These are phyloP conservation scores for Squalus acanthias DNA, from an alignment of 2,797 vertebrate genomes.

Conservation along the genomic window DNA sequence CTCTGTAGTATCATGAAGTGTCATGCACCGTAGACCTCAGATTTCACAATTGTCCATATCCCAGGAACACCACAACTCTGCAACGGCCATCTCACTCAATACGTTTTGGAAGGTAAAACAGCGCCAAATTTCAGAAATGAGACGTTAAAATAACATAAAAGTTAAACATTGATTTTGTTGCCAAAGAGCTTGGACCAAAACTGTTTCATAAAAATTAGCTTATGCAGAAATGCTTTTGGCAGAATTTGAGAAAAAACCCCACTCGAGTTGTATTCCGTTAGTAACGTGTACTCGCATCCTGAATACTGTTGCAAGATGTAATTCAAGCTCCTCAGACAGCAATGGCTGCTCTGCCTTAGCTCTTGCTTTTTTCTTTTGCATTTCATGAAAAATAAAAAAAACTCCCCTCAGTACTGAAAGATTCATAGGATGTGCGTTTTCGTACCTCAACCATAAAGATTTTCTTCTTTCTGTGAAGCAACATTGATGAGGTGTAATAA, in stretches of 20 bases:
- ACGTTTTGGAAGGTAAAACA: neutral
- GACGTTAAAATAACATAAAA: neutral
- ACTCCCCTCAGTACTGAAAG: neutral
- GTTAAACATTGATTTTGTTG: neutral
- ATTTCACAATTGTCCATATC: neutral
- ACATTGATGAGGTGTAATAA: neutral
- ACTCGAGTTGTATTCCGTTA: too few species aligned
- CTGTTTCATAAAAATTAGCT: neutral
- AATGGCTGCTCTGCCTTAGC: neutral
- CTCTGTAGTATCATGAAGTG: neutral
- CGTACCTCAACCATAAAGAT: neutral
- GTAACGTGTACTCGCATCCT: neutral
- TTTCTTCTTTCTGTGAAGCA: neutral
- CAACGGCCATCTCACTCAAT: too few species aligned
- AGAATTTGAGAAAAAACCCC: neutral
- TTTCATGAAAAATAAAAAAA: constrained; percentile 2
- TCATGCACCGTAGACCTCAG: neutral
- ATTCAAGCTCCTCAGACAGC: neutral
- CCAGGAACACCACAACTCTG: too few species aligned
- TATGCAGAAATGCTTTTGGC: neutral
- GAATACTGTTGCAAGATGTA: neutral
- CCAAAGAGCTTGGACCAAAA: neutral
- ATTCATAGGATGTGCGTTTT: neutral
- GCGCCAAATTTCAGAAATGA: neutral
- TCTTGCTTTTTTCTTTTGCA: neutral